phyloP scores from a whole-genome alignment of 1,140 invertebrate genomes.

The Drosophila biarmipes region DNA sequence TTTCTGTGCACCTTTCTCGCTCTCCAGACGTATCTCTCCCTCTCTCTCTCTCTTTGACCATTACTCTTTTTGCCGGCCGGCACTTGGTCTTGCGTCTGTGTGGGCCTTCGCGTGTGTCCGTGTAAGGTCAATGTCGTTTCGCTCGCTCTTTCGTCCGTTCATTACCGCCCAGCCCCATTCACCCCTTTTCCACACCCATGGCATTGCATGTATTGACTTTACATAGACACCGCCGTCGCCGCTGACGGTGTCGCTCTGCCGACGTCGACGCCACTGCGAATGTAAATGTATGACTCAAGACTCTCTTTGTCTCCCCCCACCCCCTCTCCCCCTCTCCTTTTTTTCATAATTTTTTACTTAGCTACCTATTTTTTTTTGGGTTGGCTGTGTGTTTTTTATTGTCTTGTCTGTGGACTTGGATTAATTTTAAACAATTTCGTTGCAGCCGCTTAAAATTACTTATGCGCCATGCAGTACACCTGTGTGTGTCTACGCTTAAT shows the following conservation, averaged over 20 bases:
- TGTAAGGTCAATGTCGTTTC: conserved; percentile 84
- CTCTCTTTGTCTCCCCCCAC: conserved; percentile 39
- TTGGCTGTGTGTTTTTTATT: conserved; percentile 53
- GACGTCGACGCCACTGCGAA: conserved; percentile 32
- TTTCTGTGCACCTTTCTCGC: conserved; percentile 21
- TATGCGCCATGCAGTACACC: conserved; percentile 46
- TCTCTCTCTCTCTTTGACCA: conserved; percentile 20
- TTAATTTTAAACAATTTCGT: conserved; percentile 80
- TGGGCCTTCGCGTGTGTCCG: conserved; percentile 28
- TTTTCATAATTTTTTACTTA: conserved; percentile 31
- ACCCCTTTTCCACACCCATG: neutral
- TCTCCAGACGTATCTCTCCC: conserved; percentile 8
- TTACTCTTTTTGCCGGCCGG: conserved; percentile 40
- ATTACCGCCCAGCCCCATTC: conserved; percentile 17
- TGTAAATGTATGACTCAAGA: conserved; percentile 70
- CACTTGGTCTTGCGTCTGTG: conserved; percentile 23
- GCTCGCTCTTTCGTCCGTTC: conserved; percentile 40
- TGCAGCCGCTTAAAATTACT: conserved; percentile 68
- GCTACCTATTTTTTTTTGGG: conserved; percentile 12
- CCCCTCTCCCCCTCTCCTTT: conserved; percentile 11
- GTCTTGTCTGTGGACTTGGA: conserved; percentile 67
- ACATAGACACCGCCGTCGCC: conserved; percentile 52
- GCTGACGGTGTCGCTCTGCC: conserved; percentile 2
- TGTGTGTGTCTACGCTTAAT: conserved; percentile 68
- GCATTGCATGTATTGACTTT: conserved; percentile 71